Evolutionary conservation across 2,888 invertebrate species (phyloP).

Genomic region (Spilosoma lubricipeda): DNA sequence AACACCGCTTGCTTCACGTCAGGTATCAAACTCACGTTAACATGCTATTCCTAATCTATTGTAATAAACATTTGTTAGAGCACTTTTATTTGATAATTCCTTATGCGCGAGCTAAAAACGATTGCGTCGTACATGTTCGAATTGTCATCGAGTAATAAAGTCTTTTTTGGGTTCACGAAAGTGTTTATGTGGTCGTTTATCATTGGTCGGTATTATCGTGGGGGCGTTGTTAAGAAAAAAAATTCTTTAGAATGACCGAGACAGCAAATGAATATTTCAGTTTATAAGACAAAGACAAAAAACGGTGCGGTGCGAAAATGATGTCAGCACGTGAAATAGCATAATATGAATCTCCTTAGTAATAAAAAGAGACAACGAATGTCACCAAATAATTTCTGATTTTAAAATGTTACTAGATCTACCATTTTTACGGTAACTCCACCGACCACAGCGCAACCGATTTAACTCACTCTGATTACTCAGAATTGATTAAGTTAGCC

Average conservation of each 20-base stretch:
- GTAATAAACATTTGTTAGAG: conserved; percentile 60
- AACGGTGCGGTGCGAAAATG: background rate
- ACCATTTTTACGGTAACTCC: background rate
- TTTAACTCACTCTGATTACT: no score
- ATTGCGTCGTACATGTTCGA: conserved; percentile 79
- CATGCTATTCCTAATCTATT: conserved; percentile 66
- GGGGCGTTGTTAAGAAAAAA: conserved; percentile 56
- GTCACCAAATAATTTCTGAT: background rate
- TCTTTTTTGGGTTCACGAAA: conserved; percentile 62
- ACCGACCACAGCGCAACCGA: background rate
- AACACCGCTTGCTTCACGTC: conserved; percentile 55
- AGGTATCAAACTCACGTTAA: conserved; percentile 60
- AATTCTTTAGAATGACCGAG: conserved; percentile 50
- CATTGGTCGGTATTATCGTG: conserved; percentile 66
- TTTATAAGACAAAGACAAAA: conserved; percentile 3
- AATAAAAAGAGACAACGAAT: background rate
- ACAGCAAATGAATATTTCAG: conserved; percentile 8
- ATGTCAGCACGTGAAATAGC: conserved; percentile 11
- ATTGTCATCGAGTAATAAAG: conserved; percentile 66
- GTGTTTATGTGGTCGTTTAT: conserved; percentile 71
- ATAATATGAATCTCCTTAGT: background rate
- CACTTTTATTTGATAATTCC: conserved; percentile 68
- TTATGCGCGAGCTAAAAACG: conserved; percentile 63
- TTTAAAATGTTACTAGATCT: background rate
- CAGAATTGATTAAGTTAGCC: no score